Evolutionary conservation across 2,888 invertebrate genomes (phyloP).

Genomic region (Amphipyra berbera): DNA sequence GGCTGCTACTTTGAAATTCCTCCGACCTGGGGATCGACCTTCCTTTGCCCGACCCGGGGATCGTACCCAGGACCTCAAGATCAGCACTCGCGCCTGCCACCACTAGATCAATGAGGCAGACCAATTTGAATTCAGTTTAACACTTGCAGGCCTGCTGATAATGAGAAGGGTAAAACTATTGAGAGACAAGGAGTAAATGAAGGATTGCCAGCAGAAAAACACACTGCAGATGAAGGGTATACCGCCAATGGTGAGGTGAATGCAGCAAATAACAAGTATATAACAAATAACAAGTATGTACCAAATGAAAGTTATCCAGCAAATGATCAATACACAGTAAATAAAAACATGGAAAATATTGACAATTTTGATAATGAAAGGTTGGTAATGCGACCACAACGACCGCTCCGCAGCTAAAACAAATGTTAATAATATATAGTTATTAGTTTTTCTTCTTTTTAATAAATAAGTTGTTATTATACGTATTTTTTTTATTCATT

Average conservation of each 20-base stretch:
- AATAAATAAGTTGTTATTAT: neutral
- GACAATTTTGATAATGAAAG: neutral
- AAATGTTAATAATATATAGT: neutral
- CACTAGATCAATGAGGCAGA: too few relatives aligned
- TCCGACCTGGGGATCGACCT: too few relatives aligned
- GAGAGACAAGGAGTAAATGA: neutral
- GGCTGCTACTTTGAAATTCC: too few relatives aligned
- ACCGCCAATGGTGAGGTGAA: neutral
- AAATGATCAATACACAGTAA: neutral
- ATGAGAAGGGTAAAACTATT: slow-evolving; percentile 11
- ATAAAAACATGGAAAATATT: neutral
- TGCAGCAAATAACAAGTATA: neutral
- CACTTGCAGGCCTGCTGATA: slow-evolving; percentile 35
- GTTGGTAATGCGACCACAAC: slow-evolving; percentile 7
- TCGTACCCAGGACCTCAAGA: too few relatives aligned
- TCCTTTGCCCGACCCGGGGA: too few relatives aligned
- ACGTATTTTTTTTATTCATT: too few relatives aligned
- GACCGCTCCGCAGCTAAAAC: slow-evolving; percentile 4
- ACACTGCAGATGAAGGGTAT: neutral
- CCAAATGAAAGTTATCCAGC: neutral
- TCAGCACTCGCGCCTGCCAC: too few relatives aligned
- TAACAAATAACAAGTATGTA: neutral
- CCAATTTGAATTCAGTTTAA: neutral
- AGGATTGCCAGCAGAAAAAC: neutral
- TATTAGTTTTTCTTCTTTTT: neutral